These are phyloP conservation scores for Chitala chitala DNA, from an alignment of 2,113 vertebrate species.

Conservation along the genomic window DNA sequence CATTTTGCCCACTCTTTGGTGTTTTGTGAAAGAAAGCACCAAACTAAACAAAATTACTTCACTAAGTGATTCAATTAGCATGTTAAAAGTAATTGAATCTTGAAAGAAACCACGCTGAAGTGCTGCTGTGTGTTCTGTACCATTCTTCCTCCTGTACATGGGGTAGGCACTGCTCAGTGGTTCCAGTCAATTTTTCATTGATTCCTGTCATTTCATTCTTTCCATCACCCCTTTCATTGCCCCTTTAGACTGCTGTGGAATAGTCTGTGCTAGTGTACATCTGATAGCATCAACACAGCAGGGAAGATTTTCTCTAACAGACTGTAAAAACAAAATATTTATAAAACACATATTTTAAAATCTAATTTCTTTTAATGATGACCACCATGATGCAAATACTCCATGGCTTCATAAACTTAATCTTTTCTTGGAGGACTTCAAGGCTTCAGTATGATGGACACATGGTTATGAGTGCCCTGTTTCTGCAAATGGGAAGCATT, in stretches of 20 bases:
- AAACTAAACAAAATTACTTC: too few relatives aligned
- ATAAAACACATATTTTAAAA: neutral
- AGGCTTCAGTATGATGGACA: neutral
- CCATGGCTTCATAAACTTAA: neutral
- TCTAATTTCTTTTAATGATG: neutral
- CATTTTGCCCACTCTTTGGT: too few relatives aligned
- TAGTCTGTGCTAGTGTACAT: neutral
- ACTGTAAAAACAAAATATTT: neutral
- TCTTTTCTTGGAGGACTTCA: neutral
- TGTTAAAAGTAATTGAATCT: neutral
- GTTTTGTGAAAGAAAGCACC: too few relatives aligned
- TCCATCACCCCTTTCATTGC: neutral
- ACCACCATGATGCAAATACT: neutral
- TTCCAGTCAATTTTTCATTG: neutral
- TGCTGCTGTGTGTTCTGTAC: neutral
- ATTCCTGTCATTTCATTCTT: neutral
- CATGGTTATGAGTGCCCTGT: neutral
- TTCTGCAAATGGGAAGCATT: neutral
- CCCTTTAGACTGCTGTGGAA: neutral
- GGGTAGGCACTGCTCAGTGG: neutral
- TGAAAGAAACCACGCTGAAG: neutral
- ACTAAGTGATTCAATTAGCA: too few relatives aligned
- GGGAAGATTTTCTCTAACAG: neutral
- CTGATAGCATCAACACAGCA: neutral
- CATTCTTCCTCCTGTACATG: neutral